Evolutionary conservation across 2,113 vertebrate species (phyloP), one percentile per base, ranked within the genome.

Genomic region (Mustelus asterias): DNA sequence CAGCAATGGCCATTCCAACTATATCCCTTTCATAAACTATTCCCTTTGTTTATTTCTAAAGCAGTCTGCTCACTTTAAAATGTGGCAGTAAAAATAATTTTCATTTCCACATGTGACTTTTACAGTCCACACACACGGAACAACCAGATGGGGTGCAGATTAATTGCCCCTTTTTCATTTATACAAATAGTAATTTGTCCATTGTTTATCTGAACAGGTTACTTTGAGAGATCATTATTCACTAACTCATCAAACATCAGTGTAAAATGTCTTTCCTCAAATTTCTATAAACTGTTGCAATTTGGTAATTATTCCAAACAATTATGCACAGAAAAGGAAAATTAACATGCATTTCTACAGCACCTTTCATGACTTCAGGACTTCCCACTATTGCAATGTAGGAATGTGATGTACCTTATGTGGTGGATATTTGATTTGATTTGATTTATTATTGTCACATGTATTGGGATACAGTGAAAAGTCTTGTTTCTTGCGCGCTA

Each of bases 131-230:
- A 76, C 41, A 9, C 69, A 76, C 67, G 70, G 69, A 95, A 69
- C 67, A 95, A 67, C 72, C 70, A 54, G 48, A 69, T 76, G 54
- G 54, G 94, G 29, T 48, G 94, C 7, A 48, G 94, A 76, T 95
- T 95, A 76, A 95, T 95, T 95, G 94, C 44, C 41, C 67, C 24
- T 54, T 48, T 95, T 95, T 72, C 94, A 95, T 33, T 95, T 95
- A 54, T 95, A 54, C 94, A 95, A 95, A 95, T 95, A 76, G 94
- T 72, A 72, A 95, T 95, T 95, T 95, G 93, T 95, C 72, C 48
- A 95, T 95, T 95, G 94, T 95, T 95, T 95, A 72, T 95, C 69
- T 95, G 70, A 95, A 95, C 94, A 76, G 94, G 94, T 95, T 33
- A 69, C 44, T 72, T 95, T 95, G 70, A 95, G 67, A 95, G 94